Percentiles rank a stretch among this genome's conserved stretches.
These are phyloP conservation scores for Ataeniobius toweri DNA, from an alignment of 2,797 vertebrate genomes.

Conservation along the genomic window DNA sequence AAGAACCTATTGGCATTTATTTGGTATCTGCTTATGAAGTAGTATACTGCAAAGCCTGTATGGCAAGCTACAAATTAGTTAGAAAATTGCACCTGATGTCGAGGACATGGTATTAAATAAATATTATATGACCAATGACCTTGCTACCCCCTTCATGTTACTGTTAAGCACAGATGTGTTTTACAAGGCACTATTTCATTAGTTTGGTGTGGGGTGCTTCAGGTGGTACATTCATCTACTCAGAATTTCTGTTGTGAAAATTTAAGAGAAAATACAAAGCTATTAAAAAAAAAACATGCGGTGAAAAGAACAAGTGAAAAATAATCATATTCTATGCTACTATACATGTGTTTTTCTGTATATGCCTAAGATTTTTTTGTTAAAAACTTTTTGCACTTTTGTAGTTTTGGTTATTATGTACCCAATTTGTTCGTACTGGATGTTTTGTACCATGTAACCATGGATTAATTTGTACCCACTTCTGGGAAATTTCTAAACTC, in stretches of 20 bases:
- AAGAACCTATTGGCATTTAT: too few relatives aligned
- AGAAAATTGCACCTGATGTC: too few relatives aligned
- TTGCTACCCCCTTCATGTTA: too few relatives aligned
- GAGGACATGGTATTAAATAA: too few relatives aligned
- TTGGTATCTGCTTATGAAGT: too few relatives aligned
- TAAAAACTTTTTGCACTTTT: not conserved
- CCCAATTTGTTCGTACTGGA: not conserved
- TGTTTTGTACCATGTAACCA: not conserved
- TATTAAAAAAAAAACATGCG: too few relatives aligned
- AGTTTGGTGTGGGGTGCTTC: not conserved
- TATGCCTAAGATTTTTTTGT: too few relatives aligned
- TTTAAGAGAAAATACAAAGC: not conserved
- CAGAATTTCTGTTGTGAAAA: not conserved
- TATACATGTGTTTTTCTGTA: not conserved
- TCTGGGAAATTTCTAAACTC: not conserved
- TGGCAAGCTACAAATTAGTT: too few relatives aligned
- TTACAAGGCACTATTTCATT: not conserved
- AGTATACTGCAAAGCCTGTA: too few relatives aligned
- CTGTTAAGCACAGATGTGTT: too few relatives aligned
- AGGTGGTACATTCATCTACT: not conserved
- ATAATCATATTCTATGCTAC: not conserved
- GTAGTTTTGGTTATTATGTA: not conserved
- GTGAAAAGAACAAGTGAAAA: too few relatives aligned
- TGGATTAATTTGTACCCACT: not conserved
- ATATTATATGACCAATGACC: too few relatives aligned